phyloP scores from a whole-genome alignment of 1,140 invertebrate genomes.

The Dryas iulia region DNA sequence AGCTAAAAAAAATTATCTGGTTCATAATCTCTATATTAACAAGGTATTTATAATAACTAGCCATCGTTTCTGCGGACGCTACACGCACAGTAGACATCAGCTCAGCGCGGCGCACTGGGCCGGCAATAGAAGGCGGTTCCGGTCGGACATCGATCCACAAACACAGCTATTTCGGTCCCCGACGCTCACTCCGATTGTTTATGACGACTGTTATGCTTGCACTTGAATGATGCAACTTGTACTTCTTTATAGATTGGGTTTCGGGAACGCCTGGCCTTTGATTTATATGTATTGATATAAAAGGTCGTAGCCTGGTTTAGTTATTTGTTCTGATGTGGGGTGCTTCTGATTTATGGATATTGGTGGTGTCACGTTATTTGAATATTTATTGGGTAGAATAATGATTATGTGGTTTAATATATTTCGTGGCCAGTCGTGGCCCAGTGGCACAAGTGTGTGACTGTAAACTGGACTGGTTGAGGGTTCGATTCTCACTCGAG shows the following conservation, averaged over 20 bases:
- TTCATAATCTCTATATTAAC: too few species aligned
- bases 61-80: slow-evolving; percentile 23
- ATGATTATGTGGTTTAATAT: too few species aligned
- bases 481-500: too few species aligned
- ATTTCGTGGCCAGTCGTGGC: too few species aligned
- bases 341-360: background rate
- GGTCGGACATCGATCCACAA: slow-evolving; percentile 43
- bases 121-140: slow-evolving; percentile 37
- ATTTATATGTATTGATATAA: background rate
- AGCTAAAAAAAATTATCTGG: too few species aligned
- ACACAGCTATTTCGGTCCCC: slow-evolving; percentile 35
- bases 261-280: background rate
- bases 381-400: background rate
- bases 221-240: slow-evolving; percentile 17
- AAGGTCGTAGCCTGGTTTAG: background rate
- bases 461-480: too few species aligned
- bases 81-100: slow-evolving; percentile 1
- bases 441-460: too few species aligned
- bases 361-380: background rate
- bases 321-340: background rate
- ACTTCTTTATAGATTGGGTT: background rate
- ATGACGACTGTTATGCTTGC: slow-evolving; percentile 5
- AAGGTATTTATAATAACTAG: too few species aligned
- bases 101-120: slow-evolving; percentile 23
- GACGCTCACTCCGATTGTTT: slow-evolving; percentile 8